These are phyloP conservation scores for Oscheius sp. DNA, from an alignment of 2,888 invertebrate species.

Conservation along the genomic window DNA sequence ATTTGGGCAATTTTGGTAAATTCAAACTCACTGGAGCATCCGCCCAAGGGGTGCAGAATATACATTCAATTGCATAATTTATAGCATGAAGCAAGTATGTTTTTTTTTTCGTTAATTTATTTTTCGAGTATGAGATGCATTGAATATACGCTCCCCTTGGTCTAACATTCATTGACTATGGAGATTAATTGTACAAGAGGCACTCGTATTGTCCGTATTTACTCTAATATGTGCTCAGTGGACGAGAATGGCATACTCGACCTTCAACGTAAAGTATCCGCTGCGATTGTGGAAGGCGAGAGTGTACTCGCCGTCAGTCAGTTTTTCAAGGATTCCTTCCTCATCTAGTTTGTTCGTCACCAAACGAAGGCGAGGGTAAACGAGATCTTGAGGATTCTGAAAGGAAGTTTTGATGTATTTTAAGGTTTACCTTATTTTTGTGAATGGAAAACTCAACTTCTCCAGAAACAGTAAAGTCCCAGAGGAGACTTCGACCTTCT, in stretches of 20 bases:
- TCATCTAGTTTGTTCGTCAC: slow-evolving; percentile 54
- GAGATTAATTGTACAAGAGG: too few relatives aligned
- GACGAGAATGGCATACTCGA: slow-evolving; percentile 47
- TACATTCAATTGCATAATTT: too few relatives aligned
- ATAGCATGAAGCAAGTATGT: too few relatives aligned
- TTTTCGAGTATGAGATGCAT: too few relatives aligned
- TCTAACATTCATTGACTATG: too few relatives aligned
- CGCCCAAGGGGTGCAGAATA: too few relatives aligned
- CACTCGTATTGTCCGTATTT: not conserved
- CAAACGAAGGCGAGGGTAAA: slow-evolving; percentile 48
- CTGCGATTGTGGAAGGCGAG: slow-evolving; percentile 44
- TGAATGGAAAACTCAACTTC: slow-evolving; percentile 53
- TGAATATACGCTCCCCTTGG: too few relatives aligned
- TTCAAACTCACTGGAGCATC: too few relatives aligned
- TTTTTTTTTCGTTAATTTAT: too few relatives aligned
- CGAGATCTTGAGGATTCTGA: slow-evolving; percentile 47
- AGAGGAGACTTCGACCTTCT: slow-evolving; percentile 45
- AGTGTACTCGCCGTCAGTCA: slow-evolving; percentile 40
- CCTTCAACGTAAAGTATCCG: slow-evolving; percentile 53
- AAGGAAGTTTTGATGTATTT: not conserved
- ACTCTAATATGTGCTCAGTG: slow-evolving; percentile 15
- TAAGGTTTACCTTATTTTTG: slow-evolving; percentile 40
- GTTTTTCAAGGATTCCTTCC: slow-evolving; percentile 48
- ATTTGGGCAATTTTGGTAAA: too few relatives aligned
- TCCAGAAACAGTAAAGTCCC: slow-evolving; percentile 53